Conservation (phyloP, 2,888 invertebrate genomes). For the Plagodis pulveraria region DNA sequence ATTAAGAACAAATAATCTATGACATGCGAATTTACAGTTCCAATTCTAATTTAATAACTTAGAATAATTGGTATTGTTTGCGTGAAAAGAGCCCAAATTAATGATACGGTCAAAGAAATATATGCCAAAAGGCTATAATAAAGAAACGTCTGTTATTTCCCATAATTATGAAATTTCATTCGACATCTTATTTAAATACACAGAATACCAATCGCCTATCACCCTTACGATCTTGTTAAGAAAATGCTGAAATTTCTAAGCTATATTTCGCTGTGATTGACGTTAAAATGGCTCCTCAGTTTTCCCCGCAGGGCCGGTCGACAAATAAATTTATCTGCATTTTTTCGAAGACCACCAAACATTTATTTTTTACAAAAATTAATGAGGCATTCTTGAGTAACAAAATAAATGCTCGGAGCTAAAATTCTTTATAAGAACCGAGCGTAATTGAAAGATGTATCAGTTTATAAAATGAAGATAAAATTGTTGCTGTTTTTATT, state of each 20-base stretch:
- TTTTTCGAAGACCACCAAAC: slow-evolving; percentile 47
- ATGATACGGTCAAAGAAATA: no score
- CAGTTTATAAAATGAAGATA: slow-evolving; percentile 22
- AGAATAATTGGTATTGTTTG: no score
- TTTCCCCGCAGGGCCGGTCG: slow-evolving; percentile 43
- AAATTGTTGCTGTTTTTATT: slow-evolving; percentile 13
- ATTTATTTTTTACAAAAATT: slow-evolving; percentile 48
- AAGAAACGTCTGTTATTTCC: slow-evolving; percentile 2
- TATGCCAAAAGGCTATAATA: background rate
- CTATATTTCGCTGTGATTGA: slow-evolving; percentile 46
- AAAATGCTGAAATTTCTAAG: slow-evolving; percentile 33
- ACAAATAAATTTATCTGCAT: slow-evolving; percentile 48
- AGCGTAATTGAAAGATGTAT: slow-evolving; percentile 30
- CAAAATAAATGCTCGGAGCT: slow-evolving; percentile 41
- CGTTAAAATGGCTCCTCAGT: slow-evolving; percentile 49
- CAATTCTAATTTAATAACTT: no score
- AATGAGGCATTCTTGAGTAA: slow-evolving; percentile 54
- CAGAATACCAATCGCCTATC: slow-evolving; percentile 25
- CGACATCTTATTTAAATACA: slow-evolving; percentile 16
- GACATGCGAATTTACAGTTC: no score
- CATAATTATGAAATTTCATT: slow-evolving; percentile 12
- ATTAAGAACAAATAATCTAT: no score
- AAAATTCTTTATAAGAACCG: slow-evolving; percentile 38
- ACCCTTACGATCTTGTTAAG: slow-evolving; percentile 28
- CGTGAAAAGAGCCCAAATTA: no score